Evolutionary conservation across 2,888 invertebrate genomes (phyloP).

Genomic region (Microctonus hyperodae): DNA sequence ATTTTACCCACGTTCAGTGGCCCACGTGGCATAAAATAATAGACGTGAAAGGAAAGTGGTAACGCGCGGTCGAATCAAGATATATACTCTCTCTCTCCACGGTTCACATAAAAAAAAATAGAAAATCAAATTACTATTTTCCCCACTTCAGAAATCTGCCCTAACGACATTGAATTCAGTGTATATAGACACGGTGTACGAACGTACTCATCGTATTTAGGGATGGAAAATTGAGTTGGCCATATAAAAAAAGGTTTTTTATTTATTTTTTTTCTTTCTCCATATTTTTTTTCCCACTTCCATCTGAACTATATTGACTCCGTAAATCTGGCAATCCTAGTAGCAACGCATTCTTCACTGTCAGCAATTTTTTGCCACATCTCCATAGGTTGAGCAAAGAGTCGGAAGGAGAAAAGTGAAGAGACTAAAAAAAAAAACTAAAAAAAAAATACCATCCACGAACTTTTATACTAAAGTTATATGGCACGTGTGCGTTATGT

Average conservation of each 20-base stretch:
- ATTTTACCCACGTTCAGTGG: slow-evolving; percentile 13
- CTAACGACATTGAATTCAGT: slow-evolving; percentile 18
- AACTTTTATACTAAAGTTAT: background rate
- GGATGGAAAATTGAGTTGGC: slow-evolving; percentile 30
- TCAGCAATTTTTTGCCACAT: slow-evolving; percentile 32
- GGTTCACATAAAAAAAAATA: slow-evolving; percentile 4
- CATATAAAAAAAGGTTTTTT: slow-evolving; percentile 17
- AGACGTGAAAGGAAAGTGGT: background rate
- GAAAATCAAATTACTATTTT: slow-evolving; percentile 23
- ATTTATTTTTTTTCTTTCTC: slow-evolving; percentile 6
- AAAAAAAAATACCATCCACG: background rate
- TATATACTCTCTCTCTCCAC: background rate
- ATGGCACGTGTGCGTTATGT: slow-evolving; percentile 1
- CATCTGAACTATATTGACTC: slow-evolving; percentile 24
- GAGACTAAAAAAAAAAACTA: background rate
- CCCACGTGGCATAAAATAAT: slow-evolving; percentile 14
- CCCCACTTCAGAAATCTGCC: slow-evolving; percentile 22
- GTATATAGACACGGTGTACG: slow-evolving; percentile 5
- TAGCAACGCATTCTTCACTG: slow-evolving; percentile 30
- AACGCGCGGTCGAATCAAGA: slow-evolving; percentile 4
- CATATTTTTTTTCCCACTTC: slow-evolving; percentile 10
- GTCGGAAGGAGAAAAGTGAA: slow-evolving; percentile 18
- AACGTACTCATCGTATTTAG: background rate
- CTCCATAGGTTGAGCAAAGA: slow-evolving; percentile 13
- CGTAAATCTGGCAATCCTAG: slow-evolving; percentile 27